Evolutionary conservation across 2,888 invertebrate genomes (phyloP).

Genomic region (Portevinia maculata): DNA sequence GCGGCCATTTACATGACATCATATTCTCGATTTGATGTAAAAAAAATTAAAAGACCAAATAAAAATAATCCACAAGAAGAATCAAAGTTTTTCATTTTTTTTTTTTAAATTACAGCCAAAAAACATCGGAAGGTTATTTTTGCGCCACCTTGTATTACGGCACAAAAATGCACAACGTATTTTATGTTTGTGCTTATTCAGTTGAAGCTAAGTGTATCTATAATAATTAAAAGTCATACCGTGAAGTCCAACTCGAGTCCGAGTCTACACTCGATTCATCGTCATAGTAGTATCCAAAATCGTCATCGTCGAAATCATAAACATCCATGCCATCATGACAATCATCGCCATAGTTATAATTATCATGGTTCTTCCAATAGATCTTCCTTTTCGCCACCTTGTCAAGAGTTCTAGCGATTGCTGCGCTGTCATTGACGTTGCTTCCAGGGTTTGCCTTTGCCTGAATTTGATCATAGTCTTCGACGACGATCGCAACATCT

Average conservation of each 20-base stretch:
- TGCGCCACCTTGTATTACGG: too few relatives aligned
- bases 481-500: slow-evolving; percentile 65
- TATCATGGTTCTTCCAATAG: slow-evolving; percentile 62
- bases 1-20: too few relatives aligned
- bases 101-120: too few relatives aligned
- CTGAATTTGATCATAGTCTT: slow-evolving; percentile 63
- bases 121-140: too few relatives aligned
- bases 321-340: slow-evolving; percentile 45
- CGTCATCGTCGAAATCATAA: slow-evolving; percentile 68
- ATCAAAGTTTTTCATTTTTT: too few relatives aligned
- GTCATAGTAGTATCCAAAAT: slow-evolving; percentile 64
- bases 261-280: slow-evolving; percentile 66
- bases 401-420: slow-evolving; percentile 13
- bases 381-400: slow-evolving; percentile 48
- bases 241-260: slow-evolving; percentile 56
- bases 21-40: too few relatives aligned
- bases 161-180: not conserved
- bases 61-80: too few relatives aligned
- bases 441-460: slow-evolving; percentile 17
- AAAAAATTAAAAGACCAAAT: too few relatives aligned
- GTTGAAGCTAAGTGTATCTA: too few relatives aligned
- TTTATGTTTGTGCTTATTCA: too few relatives aligned
- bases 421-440: slow-evolving; percentile 5
- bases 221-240: slow-evolving; percentile 35
- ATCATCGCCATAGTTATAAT: slow-evolving; percentile 65